These are phyloP conservation scores for Halocynthia roretzi DNA, from an alignment of 23 tunicate species.

Conservation along the genomic window DNA sequence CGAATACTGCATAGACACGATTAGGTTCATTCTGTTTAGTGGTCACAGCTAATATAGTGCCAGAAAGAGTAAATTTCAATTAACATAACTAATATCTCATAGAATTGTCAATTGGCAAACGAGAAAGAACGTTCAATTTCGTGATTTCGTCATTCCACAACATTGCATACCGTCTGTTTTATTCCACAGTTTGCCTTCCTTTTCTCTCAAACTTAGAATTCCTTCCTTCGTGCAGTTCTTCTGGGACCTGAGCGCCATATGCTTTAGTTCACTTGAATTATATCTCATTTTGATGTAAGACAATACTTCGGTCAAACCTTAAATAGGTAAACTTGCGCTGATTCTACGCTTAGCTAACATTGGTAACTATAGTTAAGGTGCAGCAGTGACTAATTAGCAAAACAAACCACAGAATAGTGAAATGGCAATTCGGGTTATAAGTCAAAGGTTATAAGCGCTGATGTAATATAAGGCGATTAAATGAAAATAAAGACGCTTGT, in stretches of 20 bases:
- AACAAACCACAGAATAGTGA: neutral
- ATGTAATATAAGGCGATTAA: too few relatives aligned
- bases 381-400: neutral
- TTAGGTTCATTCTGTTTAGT: too few relatives aligned
- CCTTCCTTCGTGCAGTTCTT: slow-evolving; percentile 61
- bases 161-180: slow-evolving; percentile 72
- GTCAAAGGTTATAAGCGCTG: too few relatives aligned
- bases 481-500: too few relatives aligned
- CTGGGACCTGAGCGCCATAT: slow-evolving; percentile 36
- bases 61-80: too few relatives aligned
- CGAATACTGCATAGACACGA: too few relatives aligned
- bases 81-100: too few relatives aligned
- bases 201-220: slow-evolving; percentile 53
- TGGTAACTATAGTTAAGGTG: too few relatives aligned
- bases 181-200: slow-evolving; percentile 91
- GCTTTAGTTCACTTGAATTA: slow-evolving; percentile 77
- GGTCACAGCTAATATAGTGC: too few relatives aligned
- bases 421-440: neutral
- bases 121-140: too few relatives aligned
- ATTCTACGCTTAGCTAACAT: neutral
- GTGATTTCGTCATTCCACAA: too few relatives aligned
- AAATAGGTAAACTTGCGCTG: neutral
- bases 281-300: slow-evolving; percentile 51
- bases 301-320: neutral
- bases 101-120: too few relatives aligned